Percentiles rank a stretch among this genome's conserved stretches.
phyloP scores from a whole-genome alignment of 2,113 vertebrate genomes.

The Jacana jacana region DNA sequence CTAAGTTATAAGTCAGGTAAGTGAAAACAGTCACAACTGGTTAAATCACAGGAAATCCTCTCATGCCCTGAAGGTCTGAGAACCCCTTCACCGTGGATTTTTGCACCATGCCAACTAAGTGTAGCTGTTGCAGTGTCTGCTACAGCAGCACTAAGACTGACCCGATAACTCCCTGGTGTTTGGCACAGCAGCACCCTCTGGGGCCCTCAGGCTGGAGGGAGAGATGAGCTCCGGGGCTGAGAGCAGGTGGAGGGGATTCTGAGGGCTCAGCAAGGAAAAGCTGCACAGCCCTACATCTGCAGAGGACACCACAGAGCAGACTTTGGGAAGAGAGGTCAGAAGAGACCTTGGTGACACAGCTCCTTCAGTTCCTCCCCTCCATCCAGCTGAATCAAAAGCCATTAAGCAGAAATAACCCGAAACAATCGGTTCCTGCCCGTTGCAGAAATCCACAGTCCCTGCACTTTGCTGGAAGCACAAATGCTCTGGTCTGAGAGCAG shows the following conservation, averaged over 20 bases:
- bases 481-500: no score
- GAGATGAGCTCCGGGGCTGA: not conserved
- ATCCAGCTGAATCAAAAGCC: no score
- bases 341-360: no score
- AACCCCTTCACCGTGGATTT: not conserved
- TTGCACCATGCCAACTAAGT: not conserved
- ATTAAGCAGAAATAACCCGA: no score
- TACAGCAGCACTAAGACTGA: not conserved
- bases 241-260: not conserved
- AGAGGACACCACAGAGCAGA: no score
- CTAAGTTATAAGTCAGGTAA: not conserved
- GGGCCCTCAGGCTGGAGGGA: not conserved
- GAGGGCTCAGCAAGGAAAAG: not conserved
- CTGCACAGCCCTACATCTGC: not conserved
- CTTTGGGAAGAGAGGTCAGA: not conserved
- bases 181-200: not conserved
- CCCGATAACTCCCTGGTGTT: not conserved
- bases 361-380: no score
- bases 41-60: not conserved
- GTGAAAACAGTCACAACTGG: not conserved
- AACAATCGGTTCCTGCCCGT: no score
- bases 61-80: not conserved
- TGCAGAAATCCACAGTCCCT: no score
- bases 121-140: no score
- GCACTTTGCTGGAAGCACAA: no score